phyloP scores from a whole-genome alignment of 1,140 invertebrate species.

The Caenorhabditis brenneri region DNA sequence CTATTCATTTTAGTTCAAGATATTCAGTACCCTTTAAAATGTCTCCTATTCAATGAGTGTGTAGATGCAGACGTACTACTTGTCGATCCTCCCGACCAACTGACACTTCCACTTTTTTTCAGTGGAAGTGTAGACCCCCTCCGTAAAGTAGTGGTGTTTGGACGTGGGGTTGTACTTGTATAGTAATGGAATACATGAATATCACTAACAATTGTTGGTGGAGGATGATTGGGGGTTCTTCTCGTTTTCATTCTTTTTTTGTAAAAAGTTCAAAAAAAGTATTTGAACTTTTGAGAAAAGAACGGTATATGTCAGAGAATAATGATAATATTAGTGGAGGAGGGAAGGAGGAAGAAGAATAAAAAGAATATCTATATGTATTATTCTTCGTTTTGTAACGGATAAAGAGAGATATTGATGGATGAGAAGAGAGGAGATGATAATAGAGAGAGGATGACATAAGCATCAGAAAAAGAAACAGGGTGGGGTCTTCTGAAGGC shows the following conservation, averaged over 20 bases:
- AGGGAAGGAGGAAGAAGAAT: no score
- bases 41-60: neutral
- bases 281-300: no score
- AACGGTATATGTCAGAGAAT: neutral
- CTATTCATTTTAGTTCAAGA: no score
- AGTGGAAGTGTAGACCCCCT: neutral
- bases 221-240: neutral
- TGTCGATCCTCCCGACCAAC: constrained; percentile 1
- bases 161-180: constrained; percentile 5
- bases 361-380: neutral
- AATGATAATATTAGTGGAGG: neutral
- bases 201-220: constrained; percentile 6
- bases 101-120: constrained; percentile 7
- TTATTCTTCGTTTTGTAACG: no score
- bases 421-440: neutral
- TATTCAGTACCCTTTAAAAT: neutral
- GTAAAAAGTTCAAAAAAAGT: neutral
- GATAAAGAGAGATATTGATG: neutral
- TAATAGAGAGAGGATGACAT: no score
- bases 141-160: neutral
- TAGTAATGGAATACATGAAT: constrained; percentile 46
- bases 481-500: no score
- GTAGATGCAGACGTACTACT: constrained; percentile 1
- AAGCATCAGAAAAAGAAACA: no score
- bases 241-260: neutral